A percentile compares a stretch with the other conserved stretches of the same genome.
phyloP scores from a whole-genome alignment of 2,113 vertebrate genomes.

The Chinchilla lanigera region DNA sequence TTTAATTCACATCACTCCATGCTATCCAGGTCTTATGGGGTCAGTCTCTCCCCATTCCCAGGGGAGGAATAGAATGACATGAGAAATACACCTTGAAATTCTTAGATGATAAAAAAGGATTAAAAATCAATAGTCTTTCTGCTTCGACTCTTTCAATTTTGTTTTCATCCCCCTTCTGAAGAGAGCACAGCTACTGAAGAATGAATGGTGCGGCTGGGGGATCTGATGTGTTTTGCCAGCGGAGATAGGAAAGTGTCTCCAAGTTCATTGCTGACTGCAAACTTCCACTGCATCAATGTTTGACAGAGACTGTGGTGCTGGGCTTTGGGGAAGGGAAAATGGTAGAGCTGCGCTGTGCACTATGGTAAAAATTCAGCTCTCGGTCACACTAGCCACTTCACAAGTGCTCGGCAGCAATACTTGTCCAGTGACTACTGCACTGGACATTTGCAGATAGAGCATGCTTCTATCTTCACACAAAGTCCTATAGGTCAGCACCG shows the following conservation, averaged over 20 bases:
- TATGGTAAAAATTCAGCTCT: not conserved
- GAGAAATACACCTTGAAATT: slow-evolving; percentile 72
- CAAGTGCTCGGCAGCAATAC: not conserved
- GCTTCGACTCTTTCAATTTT: slow-evolving; percentile 74
- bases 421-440: not conserved
- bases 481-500: not conserved
- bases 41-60: slow-evolving; percentile 49
- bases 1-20: slow-evolving; percentile 38
- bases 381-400: not conserved
- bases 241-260: not conserved
- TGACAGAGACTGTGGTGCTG: not conserved
- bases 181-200: not conserved
- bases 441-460: rapidly evolving
- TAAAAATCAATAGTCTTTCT: slow-evolving; percentile 78
- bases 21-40: not conserved
- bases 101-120: slow-evolving; percentile 73
- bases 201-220: not conserved
- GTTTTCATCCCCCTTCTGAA: slow-evolving; percentile 52
- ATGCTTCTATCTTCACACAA: not conserved
- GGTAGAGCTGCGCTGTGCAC: not conserved
- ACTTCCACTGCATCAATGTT: not conserved
- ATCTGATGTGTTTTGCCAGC: slow-evolving; percentile 6
- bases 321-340: not conserved
- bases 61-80: slow-evolving; percentile 13
- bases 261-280: not conserved